Evolutionary conservation across 2,113 vertebrate species (phyloP).

Genomic region (Narcine bancroftii): DNA sequence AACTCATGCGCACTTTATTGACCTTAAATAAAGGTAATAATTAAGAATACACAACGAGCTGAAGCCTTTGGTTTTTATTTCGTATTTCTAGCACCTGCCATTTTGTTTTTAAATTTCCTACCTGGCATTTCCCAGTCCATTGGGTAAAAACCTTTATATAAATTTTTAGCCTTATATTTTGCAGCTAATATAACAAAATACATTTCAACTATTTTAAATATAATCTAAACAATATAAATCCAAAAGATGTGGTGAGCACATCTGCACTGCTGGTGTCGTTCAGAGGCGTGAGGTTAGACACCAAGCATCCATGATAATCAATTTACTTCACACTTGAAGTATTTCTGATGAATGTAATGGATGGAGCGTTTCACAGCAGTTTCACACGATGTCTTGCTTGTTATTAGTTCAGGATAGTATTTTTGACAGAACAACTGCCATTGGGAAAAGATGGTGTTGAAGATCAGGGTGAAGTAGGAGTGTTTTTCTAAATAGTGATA

Average conservation of each 20-base stretch:
- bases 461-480: background rate
- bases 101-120: too few species aligned
- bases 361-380: background rate
- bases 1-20: too few species aligned
- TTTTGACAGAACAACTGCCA: background rate
- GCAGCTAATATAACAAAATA: background rate
- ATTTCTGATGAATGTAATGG: background rate
- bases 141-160: background rate
- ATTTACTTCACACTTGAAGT: background rate
- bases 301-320: background rate
- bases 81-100: too few species aligned
- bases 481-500: background rate
- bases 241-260: background rate
- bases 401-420: background rate
- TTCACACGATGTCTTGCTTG: background rate
- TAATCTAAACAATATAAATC: background rate
- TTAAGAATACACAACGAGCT: too few species aligned
- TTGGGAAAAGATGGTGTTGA: background rate
- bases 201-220: background rate
- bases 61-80: too few species aligned
- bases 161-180: background rate
- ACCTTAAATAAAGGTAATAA: too few species aligned
- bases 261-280: too few species aligned
- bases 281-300: background rate
- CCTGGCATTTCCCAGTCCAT: too few species aligned